phyloP scores from a whole-genome alignment of 1,140 invertebrate species.

The Mya arenaria region DNA sequence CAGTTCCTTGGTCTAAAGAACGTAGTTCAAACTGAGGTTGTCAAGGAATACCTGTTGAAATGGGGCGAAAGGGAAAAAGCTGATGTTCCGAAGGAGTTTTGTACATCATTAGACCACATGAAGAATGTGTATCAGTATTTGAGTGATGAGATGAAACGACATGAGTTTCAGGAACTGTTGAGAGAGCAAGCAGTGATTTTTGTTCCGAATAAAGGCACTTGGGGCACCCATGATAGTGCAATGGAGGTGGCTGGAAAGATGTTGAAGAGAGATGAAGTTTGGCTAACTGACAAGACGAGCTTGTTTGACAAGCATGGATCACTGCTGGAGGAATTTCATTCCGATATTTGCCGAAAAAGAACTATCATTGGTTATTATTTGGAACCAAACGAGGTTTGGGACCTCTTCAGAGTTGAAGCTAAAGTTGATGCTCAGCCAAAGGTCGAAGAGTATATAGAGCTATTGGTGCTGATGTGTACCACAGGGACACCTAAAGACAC shows the following conservation, averaged over 20 bases:
- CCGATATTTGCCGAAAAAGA: slow-evolving; percentile 62
- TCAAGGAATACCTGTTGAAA: slow-evolving; percentile 64
- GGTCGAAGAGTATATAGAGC: slow-evolving; percentile 68
- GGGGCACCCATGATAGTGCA: neutral
- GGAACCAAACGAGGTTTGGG: slow-evolving; percentile 44
- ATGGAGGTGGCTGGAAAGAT: slow-evolving; percentile 67
- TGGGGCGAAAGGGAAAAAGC: slow-evolving; percentile 64
- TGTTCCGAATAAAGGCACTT: slow-evolving; percentile 59
- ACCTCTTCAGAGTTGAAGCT: slow-evolving; percentile 59
- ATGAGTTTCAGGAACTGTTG: slow-evolving; percentile 73
- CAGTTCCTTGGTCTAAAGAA: slow-evolving; percentile 69
- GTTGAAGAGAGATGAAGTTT: slow-evolving; percentile 70
- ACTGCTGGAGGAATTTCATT: slow-evolving; percentile 65
- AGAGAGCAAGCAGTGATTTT: slow-evolving; percentile 74
- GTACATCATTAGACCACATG: slow-evolving; percentile 67
- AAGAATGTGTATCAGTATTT: slow-evolving; percentile 70
- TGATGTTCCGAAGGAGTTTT: slow-evolving; percentile 61
- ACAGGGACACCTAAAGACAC: slow-evolving; percentile 54
- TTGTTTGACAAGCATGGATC: slow-evolving; percentile 70
- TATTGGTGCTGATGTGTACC: slow-evolving; percentile 63
- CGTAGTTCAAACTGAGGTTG: slow-evolving; percentile 38
- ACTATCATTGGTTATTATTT: slow-evolving; percentile 51
- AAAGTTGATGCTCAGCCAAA: slow-evolving; percentile 59
- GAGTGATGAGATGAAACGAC: slow-evolving; percentile 61
- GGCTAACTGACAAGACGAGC: slow-evolving; percentile 73